phyloP scores from a whole-genome alignment of 2,113 vertebrate species.

The human region DNA sequence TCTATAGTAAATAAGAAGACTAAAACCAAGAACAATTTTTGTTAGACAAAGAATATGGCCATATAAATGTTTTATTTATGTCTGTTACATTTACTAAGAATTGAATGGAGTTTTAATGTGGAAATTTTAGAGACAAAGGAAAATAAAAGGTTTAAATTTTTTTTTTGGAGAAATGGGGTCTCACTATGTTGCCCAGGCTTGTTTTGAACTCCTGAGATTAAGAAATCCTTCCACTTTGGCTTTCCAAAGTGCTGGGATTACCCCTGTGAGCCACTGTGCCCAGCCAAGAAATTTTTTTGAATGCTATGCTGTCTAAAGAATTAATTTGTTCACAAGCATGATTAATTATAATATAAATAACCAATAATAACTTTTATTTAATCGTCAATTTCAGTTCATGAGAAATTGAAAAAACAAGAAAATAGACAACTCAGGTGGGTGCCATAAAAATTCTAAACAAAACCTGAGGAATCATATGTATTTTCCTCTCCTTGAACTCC shows the following conservation, averaged over 20 bases:
- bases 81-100: background rate
- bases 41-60: background rate
- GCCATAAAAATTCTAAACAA: background rate
- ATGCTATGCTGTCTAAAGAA: background rate
- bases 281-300: background rate
- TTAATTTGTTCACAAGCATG: background rate
- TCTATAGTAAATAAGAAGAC: background rate
- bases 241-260: too few relatives aligned
- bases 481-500: background rate
- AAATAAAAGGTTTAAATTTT: background rate
- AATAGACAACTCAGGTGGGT: background rate
- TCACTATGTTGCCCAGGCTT: too few relatives aligned
- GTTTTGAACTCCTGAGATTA: too few relatives aligned
- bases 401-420: background rate
- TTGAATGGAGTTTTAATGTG: background rate
- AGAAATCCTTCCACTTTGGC: too few relatives aligned
- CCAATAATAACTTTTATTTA: background rate
- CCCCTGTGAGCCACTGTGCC: too few relatives aligned
- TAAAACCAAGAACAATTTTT: background rate
- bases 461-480: background rate
- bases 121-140: background rate
- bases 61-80: background rate
- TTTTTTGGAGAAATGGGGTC: too few relatives aligned
- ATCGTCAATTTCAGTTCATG: background rate
- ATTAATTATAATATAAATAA: background rate